Base-by-base conservation (phyloP, 2,797 vertebrate genomes). In the Pipistrellus pipistrellus region DNA sequence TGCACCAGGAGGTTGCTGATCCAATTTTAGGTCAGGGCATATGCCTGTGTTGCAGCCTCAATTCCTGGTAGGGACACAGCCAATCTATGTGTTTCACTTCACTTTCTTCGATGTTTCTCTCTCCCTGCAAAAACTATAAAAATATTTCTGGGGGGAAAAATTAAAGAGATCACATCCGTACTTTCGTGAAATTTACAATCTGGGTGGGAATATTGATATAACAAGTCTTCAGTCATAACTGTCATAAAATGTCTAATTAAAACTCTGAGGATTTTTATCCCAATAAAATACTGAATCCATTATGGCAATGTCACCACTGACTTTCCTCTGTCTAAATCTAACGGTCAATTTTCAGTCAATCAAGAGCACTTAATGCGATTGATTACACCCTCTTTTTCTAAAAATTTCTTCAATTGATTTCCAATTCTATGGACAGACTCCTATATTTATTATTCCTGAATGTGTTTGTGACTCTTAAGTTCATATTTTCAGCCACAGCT, bases 361-460 rank as follows among this genome's bases (percentile, higher is more conserved):
- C 75, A 75, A 72, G 90, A 72, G 12, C 11, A 48, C 35, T 86
- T 64, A 32, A 48, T 88, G 21, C 11, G 53, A 12, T 90, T 77
- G 35, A 68, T 75, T 21, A 57, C 6, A 48, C 23, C 3, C 9
- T 80, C 20, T 23, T 85, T 73, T 92, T 90, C 71, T 32, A 93
- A 93, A 78, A 32, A 92, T 73, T 87, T 88, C 32, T 75, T 88
- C 51, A 57, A 8, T 3, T 78, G 35, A 82, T 68, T 94, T 95
- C 32, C 30, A 75, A 27, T 62, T 88, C 64, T 11, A 9, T 59
- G 14, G 9, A 18, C 17, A 76, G 77, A 75, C 62, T 57, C 27
- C 27, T 59, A 51, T 25, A 35, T 25, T 27, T 57, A n/a, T 57
- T 44, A 55, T 8, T 62, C n/a, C 35, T 62, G 77, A 72, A 48